Evolutionary conservation across 2,888 invertebrate species (phyloP), one percentile per base, ranked within the genome.

Genomic region (Leucophora obtusa): DNA sequence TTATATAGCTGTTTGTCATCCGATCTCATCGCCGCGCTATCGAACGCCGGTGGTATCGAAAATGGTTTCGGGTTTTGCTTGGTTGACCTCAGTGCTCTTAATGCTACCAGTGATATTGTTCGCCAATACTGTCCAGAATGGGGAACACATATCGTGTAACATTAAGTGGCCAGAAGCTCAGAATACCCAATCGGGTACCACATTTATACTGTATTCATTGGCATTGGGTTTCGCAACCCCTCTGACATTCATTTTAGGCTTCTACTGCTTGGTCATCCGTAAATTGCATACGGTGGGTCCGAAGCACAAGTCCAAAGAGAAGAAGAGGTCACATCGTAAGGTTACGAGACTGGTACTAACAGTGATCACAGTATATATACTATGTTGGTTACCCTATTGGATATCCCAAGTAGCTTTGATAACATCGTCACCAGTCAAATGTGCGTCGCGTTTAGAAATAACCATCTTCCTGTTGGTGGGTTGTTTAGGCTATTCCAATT

Each of bases 341-440:
- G 97, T 97, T 6, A 97, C 97, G n/a, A 96, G 96, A 86, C 90
- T 97, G 84, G 97, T 97, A 24, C 91, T 97, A 82, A 97, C 97
- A 8, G 97, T 97, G 51, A 96, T 97, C 84, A 95, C 96, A 0
- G 97, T 97, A 35, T 97, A 97, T 91, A 95, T 97, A 4, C 91
- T 96, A 81, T 97, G 97, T 91, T 97, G 97, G 97, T 91, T 96
- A 84, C 97, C 97, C 5, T 97, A 97, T 90, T 97, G 97, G 97
- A 93, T 96, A 68, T 95, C 95, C 72, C 97, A 97, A 89, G 93
- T 97, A 84, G 94, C 96, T 0, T 91, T 96, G 73, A 96, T 96
- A 80, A 95, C 94, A 87, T 94, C 94, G 14, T 92, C 93, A 1
- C 93, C 94, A 0, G 92, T 93, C 51, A 92, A 93, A 85, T 94